Conservation (phyloP, 53 echinoderm and acorn worm species). For the Antedon mediterranea region DNA sequence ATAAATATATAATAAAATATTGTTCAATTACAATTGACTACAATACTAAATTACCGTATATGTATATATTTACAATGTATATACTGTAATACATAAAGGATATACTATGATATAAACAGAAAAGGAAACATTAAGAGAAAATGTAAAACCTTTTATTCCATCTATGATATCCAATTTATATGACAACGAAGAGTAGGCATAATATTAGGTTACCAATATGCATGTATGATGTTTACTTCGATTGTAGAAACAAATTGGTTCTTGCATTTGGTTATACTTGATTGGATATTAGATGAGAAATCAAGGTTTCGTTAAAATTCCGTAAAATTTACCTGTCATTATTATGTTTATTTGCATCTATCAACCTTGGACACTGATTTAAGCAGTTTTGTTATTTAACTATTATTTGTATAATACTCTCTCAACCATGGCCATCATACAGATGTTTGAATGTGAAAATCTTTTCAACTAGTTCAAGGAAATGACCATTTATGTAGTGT, state of each 20-base stretch:
- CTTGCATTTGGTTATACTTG: not conserved
- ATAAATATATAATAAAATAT: no score
- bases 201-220: no score
- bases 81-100: no score
- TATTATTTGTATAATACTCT: not conserved
- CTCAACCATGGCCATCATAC: not conserved
- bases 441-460: not conserved
- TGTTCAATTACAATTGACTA: no score
- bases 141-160: no score
- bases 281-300: not conserved
- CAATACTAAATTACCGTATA: no score
- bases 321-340: not conserved
- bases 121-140: no score
- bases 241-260: not conserved
- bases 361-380: not conserved
- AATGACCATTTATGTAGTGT: not conserved
- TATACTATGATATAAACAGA: no score
- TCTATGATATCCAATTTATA: no score
- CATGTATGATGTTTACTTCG: not conserved
- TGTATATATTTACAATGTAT: no score
- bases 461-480: not conserved
- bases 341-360: not conserved
- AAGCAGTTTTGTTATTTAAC: not conserved
- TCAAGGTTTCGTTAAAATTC: not conserved
- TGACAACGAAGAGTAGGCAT: no score